A percentile compares a stretch with the other conserved stretches of the same genome.
Conservation (phyloP, 2,797 vertebrate species). For the Diceros bicornis region DNA sequence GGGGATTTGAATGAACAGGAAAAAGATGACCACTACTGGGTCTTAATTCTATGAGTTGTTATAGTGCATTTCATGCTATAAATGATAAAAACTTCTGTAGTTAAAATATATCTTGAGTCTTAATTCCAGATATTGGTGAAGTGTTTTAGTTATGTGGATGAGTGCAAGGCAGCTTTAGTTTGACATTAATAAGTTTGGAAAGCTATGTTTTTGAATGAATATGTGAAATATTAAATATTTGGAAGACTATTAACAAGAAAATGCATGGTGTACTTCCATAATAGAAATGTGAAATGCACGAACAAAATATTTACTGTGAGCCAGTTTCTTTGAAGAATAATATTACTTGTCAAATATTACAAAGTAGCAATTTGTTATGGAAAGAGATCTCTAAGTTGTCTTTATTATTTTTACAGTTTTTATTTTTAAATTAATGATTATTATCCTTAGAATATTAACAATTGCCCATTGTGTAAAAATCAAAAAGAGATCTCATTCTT, state of each 20-base stretch:
- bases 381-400: background rate
- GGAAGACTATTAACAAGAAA: background rate
- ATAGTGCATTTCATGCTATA: background rate
- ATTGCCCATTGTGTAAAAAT: background rate
- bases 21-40: background rate
- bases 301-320: background rate
- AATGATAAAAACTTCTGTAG: background rate
- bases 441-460: conserved; percentile 48
- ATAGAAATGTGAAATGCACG: conserved; percentile 31
- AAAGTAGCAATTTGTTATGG: conserved; percentile 23
- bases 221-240: conserved; percentile 57
- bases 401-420: conserved; percentile 72
- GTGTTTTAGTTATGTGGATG: background rate
- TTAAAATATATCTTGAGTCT: background rate
- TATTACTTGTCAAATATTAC: conserved; percentile 40
- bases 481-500: background rate
- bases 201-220: background rate
- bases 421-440: background rate
- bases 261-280: background rate
- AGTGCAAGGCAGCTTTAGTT: conserved; percentile 14
- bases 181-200: conserved; percentile 60
- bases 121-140: background rate
- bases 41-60: background rate
- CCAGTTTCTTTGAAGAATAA: background rate
- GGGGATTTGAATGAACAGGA: background rate